Conservation (phyloP, 2,797 vertebrate genomes). For the Simalia tracyae region DNA sequence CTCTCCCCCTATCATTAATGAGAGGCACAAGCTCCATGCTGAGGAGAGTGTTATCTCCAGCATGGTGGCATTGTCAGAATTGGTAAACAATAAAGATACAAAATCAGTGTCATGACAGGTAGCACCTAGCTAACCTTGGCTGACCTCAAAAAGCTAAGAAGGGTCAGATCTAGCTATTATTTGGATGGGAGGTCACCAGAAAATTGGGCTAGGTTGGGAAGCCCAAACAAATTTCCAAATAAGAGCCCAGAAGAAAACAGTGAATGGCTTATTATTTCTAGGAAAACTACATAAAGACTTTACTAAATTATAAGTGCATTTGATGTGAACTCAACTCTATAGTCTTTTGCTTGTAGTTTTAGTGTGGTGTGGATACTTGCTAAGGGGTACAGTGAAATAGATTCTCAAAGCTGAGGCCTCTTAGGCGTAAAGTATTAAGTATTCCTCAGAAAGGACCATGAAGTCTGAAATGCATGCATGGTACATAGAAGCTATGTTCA, state of each 20-base stretch:
- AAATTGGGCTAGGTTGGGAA: not conserved
- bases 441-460: not conserved
- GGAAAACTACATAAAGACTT: not conserved
- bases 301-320: not conserved
- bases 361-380: not conserved
- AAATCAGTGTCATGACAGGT: not conserved
- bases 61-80: not conserved
- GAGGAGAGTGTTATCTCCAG: not conserved
- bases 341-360: not conserved
- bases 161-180: not conserved
- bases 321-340: not conserved
- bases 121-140: not conserved
- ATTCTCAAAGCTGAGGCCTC: not conserved
- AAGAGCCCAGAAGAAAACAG: not conserved
- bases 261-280: not conserved
- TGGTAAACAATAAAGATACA: not conserved
- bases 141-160: not conserved
- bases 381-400: not conserved
- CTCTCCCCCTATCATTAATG: not conserved
- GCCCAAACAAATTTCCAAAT: not conserved
- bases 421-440: not conserved
- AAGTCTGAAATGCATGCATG: not conserved
- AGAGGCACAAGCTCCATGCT: not conserved
- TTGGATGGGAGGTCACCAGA: not conserved
- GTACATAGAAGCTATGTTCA: not conserved